A percentile compares a stretch with the other conserved stretches of the same genome.
phyloP scores from a whole-genome alignment of 2,113 vertebrate species.

The Oxygymnocypris stewartii region DNA sequence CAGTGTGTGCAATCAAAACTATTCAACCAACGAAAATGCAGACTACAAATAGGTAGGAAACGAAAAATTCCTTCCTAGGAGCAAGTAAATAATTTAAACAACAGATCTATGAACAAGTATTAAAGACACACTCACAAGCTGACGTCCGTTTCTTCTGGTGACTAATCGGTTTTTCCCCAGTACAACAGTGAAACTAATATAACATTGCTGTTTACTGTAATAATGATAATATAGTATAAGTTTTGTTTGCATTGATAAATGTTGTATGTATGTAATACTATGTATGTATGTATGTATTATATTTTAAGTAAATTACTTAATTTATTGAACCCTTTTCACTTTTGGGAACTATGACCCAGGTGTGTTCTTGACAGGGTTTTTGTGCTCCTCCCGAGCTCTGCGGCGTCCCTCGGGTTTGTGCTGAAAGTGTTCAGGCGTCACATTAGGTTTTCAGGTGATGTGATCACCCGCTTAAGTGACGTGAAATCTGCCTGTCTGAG shows the following conservation, averaged over 20 bases:
- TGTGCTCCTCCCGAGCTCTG: background rate
- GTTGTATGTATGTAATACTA: no score
- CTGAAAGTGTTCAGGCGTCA: slow-evolving; percentile 37
- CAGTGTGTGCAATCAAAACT: no score
- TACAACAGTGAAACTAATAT: background rate
- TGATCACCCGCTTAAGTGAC: slow-evolving; percentile 25
- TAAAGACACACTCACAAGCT: no score
- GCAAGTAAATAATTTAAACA: no score
- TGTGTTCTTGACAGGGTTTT: background rate
- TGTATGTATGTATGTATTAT: background rate
- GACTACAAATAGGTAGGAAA: no score
- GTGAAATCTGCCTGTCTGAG: slow-evolving; percentile 29
- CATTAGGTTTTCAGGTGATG: slow-evolving; percentile 33
- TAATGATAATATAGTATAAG: no score
- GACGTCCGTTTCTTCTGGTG: no score
- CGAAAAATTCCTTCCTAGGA: no score
- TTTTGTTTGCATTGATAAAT: no score
- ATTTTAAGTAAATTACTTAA: background rate
- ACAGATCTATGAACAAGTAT: no score
- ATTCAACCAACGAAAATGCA: no score
- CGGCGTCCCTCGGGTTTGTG: slow-evolving; percentile 33
- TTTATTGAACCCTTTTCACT: background rate
- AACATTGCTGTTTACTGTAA: background rate
- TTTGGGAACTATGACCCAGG: background rate
- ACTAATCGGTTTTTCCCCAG: no score